Percentiles rank a stretch among this genome's conserved stretches.
phyloP scores from a whole-genome alignment of 1,140 invertebrate species.

The Wasmannia auropunctata region DNA sequence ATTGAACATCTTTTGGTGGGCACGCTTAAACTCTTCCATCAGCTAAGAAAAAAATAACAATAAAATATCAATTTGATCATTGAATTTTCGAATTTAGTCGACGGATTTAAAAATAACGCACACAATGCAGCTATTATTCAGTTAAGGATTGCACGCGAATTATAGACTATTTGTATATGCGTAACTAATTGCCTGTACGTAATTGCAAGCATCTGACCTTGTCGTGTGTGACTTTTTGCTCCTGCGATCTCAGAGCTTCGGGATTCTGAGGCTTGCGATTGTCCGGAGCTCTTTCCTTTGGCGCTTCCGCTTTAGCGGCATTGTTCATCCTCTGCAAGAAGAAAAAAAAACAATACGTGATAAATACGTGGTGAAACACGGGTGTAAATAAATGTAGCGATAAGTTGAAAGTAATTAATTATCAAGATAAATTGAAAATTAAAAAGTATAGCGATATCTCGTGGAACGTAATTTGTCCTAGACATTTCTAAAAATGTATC shows the following conservation, averaged over 20 bases:
- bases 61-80: slow-evolving; percentile 15
- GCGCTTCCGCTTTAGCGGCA: slow-evolving; percentile 69
- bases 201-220: slow-evolving; percentile 75
- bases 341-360: neutral
- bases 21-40: slow-evolving; percentile 95
- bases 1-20: slow-evolving; percentile 93
- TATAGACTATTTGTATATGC: neutral
- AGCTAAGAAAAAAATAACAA: slow-evolving; percentile 85
- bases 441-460: neutral
- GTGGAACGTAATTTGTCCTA: neutral
- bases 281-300: slow-evolving; percentile 73
- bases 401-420: neutral
- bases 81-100: neutral
- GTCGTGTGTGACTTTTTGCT: slow-evolving; percentile 83
- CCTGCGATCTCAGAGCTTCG: slow-evolving; percentile 77
- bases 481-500: neutral
- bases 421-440: neutral
- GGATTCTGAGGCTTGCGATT: slow-evolving; percentile 76
- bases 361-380: neutral
- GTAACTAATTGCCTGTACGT: neutral
- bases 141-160: neutral
- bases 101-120: neutral
- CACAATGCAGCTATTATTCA: too few species aligned
- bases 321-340: slow-evolving; percentile 76
- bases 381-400: neutral